Evolutionary conservation across 2,888 invertebrate genomes (phyloP), one percentile per base, ranked within the genome.

Genomic region (Spisula solida): DNA sequence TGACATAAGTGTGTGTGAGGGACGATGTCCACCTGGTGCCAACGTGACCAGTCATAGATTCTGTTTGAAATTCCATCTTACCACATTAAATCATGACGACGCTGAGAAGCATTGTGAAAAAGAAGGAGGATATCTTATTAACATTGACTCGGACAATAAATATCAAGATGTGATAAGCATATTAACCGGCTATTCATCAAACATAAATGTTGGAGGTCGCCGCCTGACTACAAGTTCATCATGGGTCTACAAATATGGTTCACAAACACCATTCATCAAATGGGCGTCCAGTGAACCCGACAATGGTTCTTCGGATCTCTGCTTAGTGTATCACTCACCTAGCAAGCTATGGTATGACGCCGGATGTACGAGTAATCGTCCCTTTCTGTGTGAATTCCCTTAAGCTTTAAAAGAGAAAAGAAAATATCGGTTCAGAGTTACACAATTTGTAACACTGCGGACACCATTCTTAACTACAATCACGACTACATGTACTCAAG

Each of bases 201-300:
- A 10, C 12, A 25, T 81, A 1, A 12, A 16, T 14, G 47, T 81
- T 12, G 51, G 51, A 5, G 81, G 51, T 25, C 81, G 51, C 51
- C 81, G 81, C 25, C n/a, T 20, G 47, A 31, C 48, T 81, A 29
- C 51, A 29, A 79, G 47, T 41, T 79, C 79, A 18, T 20, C 79
- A n/a, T 79, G 79, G 79, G 47, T 34, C 16, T 34, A n/a, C 34
- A n/a, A n/a, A n/a, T n/a, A n/a, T n/a, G n/a, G n/a, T n/a, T n/a
- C n/a, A n/a, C n/a, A n/a, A n/a, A n/a, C n/a, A 41, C 16, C 34
- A n/a, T 41, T 79, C 47, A 41, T 79, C 41, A 41, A 79, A 79
- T 81, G 81, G 81, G n/a, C 10, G 1, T 81, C 81, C 1, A 51
- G 81, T 20, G 51, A 81, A 12, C 81, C 81, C 14, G 81, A 51